Percentiles rank a stretch among this genome's conserved stretches.
Conservation (phyloP, 2,888 invertebrate species). For the Thymelicus lineola region DNA sequence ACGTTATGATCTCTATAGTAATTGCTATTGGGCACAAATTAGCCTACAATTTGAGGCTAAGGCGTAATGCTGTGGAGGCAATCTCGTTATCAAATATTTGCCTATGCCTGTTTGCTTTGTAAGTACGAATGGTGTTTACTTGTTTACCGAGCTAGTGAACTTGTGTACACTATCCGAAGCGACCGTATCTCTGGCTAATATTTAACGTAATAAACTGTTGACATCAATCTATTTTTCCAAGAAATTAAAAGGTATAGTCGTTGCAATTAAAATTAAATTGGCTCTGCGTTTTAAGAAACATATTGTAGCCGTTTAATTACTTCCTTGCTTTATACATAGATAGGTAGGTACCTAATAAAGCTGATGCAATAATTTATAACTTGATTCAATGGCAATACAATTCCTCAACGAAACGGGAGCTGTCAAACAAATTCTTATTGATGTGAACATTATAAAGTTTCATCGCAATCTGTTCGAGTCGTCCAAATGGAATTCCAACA, state of each 20-base stretch:
- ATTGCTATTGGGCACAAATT: constrained; percentile 61
- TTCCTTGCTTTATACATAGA: too few relatives aligned
- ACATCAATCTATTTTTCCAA: constrained; percentile 63
- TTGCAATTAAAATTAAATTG: not conserved
- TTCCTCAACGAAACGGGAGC: constrained; percentile 41
- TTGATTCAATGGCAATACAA: constrained; percentile 4
- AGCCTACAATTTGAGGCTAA: constrained; percentile 54
- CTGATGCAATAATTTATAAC: not conserved
- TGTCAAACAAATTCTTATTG: constrained; percentile 26
- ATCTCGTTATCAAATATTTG: constrained; percentile 79
- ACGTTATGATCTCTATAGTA: constrained; percentile 55
- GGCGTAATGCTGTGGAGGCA: constrained; percentile 67
- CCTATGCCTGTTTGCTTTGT: constrained; percentile 80
- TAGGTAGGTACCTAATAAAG: not conserved
- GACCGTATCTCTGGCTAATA: constrained; percentile 62
- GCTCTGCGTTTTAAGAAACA: not conserved
- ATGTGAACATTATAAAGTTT: constrained; percentile 53
- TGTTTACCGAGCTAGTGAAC: constrained; percentile 80
- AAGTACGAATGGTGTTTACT: constrained; percentile 84
- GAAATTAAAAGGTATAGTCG: constrained; percentile 16
- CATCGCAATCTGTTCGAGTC: constrained; percentile 65
- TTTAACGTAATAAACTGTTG: constrained; percentile 70
- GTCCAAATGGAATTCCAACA: constrained; percentile 70
- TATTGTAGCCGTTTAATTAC: not conserved
- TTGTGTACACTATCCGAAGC: constrained; percentile 66